A percentile compares a stretch with the other conserved stretches of the same genome.
phyloP scores from a whole-genome alignment of 2,113 vertebrate genomes.

The Reinhardtius hippoglossoides region DNA sequence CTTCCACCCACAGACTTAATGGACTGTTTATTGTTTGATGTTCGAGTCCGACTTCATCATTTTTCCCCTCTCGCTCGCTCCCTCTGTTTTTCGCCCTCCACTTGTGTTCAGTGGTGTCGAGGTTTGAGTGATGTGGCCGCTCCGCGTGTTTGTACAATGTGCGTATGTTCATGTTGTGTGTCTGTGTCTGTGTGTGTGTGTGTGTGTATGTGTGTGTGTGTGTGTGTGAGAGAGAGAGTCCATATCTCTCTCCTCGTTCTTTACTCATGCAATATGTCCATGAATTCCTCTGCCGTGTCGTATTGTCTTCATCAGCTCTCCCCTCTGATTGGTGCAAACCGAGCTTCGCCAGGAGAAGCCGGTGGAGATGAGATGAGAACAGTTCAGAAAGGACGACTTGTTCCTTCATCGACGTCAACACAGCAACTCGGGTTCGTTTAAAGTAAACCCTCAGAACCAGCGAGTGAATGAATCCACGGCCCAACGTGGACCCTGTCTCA shows the following conservation, averaged over 20 bases:
- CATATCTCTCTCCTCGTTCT: neutral
- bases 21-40: conserved; percentile 90
- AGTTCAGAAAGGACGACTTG: conserved; percentile 3
- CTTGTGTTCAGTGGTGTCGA: conserved; percentile 57
- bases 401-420: neutral
- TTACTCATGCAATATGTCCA: neutral
- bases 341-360: neutral
- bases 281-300: neutral
- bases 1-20: conserved; percentile 81
- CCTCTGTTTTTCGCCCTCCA: conserved; percentile 42
- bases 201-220: neutral
- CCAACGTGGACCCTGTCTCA: neutral
- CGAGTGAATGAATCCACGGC: neutral
- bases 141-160: conserved; percentile 40
- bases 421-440: neutral
- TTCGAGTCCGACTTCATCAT: conserved; percentile 83
- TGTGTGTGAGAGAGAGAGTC: too few species aligned
- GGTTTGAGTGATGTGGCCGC: conserved; percentile 64
- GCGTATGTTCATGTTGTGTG: conserved; percentile 39
- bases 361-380: neutral
- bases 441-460: neutral
- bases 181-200: neutral
- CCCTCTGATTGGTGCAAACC: conserved; percentile 54
- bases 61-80: conserved; percentile 67
- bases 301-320: conserved; percentile 58